These are phyloP conservation scores for Leptogaster cylindrica DNA, from an alignment of 2,888 invertebrate genomes.

Conservation along the genomic window DNA sequence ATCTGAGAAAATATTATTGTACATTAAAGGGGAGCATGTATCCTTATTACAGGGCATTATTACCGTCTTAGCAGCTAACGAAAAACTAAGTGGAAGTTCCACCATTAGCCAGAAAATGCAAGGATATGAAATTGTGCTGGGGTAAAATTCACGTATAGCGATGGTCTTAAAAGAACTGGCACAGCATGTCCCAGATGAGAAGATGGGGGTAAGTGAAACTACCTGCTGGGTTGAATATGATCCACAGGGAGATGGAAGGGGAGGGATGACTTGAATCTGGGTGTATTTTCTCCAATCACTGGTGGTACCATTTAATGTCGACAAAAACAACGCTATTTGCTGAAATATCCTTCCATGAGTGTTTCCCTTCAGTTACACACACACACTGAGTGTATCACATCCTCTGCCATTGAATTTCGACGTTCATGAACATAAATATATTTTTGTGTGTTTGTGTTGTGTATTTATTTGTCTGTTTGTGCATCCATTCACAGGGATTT, in stretches of 20 bases:
- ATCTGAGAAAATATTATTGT: too few relatives aligned
- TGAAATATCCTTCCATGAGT: not conserved
- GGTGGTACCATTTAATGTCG: not conserved
- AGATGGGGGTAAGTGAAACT: conserved; percentile 1
- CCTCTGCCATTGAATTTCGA: not conserved
- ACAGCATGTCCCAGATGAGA: not conserved
- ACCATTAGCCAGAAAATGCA: not conserved
- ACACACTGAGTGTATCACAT: not conserved
- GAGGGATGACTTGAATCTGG: not conserved
- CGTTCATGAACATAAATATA: not conserved
- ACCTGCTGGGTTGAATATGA: conserved; percentile 7
- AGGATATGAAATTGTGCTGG: not conserved
- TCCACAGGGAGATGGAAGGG: too few relatives aligned
- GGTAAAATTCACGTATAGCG: not conserved
- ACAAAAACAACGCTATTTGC: not conserved
- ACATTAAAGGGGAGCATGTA: too few relatives aligned
- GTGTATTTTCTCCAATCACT: conserved; percentile 11
- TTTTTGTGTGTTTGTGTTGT: not conserved
- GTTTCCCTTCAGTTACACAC: not conserved
- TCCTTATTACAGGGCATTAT: conserved; percentile 2
- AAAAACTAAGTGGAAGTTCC: not conserved
- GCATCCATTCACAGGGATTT: not conserved
- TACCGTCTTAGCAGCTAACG: not conserved
- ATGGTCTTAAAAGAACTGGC: not conserved
- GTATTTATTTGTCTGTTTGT: not conserved